phyloP scores from a whole-genome alignment of 2,888 invertebrate species.

The Boloria euphrosyne region DNA sequence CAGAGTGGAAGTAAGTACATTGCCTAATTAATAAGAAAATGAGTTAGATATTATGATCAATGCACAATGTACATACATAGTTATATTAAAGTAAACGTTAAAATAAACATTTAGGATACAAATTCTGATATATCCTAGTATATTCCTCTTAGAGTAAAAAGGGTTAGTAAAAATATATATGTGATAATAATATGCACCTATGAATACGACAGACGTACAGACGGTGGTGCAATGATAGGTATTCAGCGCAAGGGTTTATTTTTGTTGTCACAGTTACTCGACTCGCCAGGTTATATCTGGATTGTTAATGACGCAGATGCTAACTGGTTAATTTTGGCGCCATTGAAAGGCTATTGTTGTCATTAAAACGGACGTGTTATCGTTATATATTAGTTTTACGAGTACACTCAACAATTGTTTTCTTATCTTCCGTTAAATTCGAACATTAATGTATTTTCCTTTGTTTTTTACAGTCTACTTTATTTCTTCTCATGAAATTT shows the following conservation, averaged over 20 bases:
- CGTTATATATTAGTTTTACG: slow-evolving; percentile 28
- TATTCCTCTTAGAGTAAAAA: too few species aligned
- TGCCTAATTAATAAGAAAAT: too few species aligned
- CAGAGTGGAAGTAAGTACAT: too few species aligned
- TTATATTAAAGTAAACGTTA: too few species aligned
- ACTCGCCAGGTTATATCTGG: slow-evolving; percentile 68
- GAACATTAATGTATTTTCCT: slow-evolving; percentile 5
- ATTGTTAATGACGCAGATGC: slow-evolving; percentile 78
- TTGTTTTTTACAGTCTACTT: slow-evolving; percentile 2
- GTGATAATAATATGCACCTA: slow-evolving; percentile 25
- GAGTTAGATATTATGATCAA: too few species aligned
- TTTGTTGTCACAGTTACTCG: slow-evolving; percentile 73
- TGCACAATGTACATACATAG: too few species aligned
- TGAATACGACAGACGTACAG: slow-evolving; percentile 56
- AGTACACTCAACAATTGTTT: slow-evolving; percentile 11
- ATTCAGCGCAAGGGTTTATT: slow-evolving; percentile 76
- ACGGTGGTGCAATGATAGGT: slow-evolving; percentile 56
- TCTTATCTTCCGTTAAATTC: slow-evolving; percentile 1
- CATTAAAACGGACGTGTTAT: slow-evolving; percentile 45
- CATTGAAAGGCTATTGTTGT: slow-evolving; percentile 67
- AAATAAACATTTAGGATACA: too few species aligned
- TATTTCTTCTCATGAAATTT: neutral
- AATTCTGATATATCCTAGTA: too few species aligned
- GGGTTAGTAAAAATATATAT: neutral
- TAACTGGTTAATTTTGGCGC: slow-evolving; percentile 70